These are phyloP conservation scores for Heliconius congener DNA, from an alignment of 1,140 invertebrate species.

Conservation along the genomic window DNA sequence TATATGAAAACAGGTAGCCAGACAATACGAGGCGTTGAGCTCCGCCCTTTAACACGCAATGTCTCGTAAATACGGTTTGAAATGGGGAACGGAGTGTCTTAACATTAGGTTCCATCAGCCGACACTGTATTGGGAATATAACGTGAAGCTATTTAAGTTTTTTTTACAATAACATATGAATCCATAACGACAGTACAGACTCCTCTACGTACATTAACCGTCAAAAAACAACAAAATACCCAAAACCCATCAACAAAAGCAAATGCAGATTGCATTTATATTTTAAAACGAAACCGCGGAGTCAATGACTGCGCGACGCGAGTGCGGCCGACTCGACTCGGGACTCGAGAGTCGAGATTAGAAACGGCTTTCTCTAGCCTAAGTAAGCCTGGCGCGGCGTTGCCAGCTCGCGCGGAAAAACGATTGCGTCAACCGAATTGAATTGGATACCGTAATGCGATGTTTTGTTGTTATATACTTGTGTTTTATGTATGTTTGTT, in stretches of 20 bases:
- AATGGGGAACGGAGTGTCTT: too few relatives aligned
- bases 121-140: too few relatives aligned
- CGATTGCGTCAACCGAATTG: conserved; percentile 40
- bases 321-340: too few relatives aligned
- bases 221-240: background rate
- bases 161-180: too few relatives aligned
- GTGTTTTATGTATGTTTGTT: background rate
- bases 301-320: conserved; percentile 69
- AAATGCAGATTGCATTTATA: conserved; percentile 38
- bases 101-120: too few relatives aligned
- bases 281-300: conserved; percentile 55
- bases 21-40: too few relatives aligned
- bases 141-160: too few relatives aligned
- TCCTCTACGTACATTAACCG: too few relatives aligned
- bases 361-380: conserved; percentile 72
- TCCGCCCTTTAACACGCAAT: too few relatives aligned
- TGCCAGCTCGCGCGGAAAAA: conserved; percentile 57
- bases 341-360: conserved; percentile 53
- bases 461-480: background rate
- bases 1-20: too few relatives aligned
- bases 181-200: too few relatives aligned
- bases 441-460: conserved; percentile 33
- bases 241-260: background rate
- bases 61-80: too few relatives aligned
- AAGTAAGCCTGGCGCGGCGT: conserved; percentile 56